Base-by-base conservation (phyloP, 2,888 invertebrate species). In the Oscheius sp. region DNA sequence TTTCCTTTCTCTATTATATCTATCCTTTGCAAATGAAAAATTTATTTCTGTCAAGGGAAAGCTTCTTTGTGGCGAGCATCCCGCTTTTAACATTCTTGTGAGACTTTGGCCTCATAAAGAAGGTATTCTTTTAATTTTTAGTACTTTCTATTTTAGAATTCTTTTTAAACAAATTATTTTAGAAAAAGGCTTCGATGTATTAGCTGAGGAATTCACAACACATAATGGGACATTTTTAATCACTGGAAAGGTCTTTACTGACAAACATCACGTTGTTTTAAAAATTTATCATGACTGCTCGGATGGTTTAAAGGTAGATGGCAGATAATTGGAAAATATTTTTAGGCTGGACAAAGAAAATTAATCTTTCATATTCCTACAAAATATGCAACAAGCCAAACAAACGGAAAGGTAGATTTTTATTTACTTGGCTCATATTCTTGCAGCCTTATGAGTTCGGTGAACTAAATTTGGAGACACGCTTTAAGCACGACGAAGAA, bases 261-360 rank as follows among this genome's bases (percentile, higher is more conserved):
- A 61, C 42, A 42, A 31, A 10, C 25, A 42, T 42, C 25, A 61
- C 20, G 34, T 46, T 2, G 15, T 20, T 20, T 20, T 65, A 29
- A 65, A 65, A 29, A 52, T 76, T 23, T 74, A 69, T 64, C 78
- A 78, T 31, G 78, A 78, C 39, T 78, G 76, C 65, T 70, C 76
- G 45, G 79, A 79, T 66, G 79, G 79, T 15, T 70, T 78, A 23
- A 79, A 79, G 57, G 61, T 67, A 67, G 15, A 33, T 20, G 31
- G n/a, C n/a, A n/a, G n/a, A n/a, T n/a, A 3, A 3, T 29, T 55
- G 6, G 5, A 45, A 31, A 63, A 45, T 10, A 27, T 48, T 31
- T 68, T 52, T 33, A 71, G 67, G 69, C 78, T 8, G 77, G 79
- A 42, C 72, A 71, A 42, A 53, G 79, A 12, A 76, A 76, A 52